Base-by-base conservation (phyloP, 2,888 invertebrate genomes). In the Drosophila picticornis region DNA sequence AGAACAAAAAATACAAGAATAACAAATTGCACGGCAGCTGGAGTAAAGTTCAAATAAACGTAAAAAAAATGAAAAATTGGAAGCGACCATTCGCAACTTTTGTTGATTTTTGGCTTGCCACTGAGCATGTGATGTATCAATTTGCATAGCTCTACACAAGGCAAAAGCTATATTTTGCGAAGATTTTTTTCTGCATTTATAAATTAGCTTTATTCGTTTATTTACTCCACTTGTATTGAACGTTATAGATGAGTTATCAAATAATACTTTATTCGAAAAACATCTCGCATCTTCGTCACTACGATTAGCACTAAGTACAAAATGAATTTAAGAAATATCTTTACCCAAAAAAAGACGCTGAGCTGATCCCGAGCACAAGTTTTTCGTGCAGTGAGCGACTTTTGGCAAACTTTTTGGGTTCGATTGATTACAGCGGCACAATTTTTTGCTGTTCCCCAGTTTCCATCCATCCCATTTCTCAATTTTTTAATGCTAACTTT, bases 381-480 rank as follows among this genome's bases (percentile, higher is more conserved):
- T 80, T 90, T 34, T 34, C 34, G 34, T 4, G 34, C 13, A 34
- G 2, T 13, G 34, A 34, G 87, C 89, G 87, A 90, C 84, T 88
- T 81, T 90, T 83, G 77, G 80, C 64, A 75, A 80, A 67, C 74
- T 84, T 82, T 87, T 79, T 75, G 74, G 77, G 85, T 77, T 90
- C 84, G 90, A 90, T 85, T 85, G 85, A 90, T 90, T 88, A 85
- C 85, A 85, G 85, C 85, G 80, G 83, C 69, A 80, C 83, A 84
- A 89, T 81, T 84, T 79, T 89, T 84, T 88, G 85, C 43, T 31
- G 31, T 50, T 74, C 40, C 25, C 25, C 52, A 60, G 11, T 51
- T 51, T 53, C n/a, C 25, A 46, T 34, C 40, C 19, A n/a, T 29
- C 16, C 29, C 11, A 56, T 13, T 48, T 27, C 29, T 4, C 48